phyloP scores from a whole-genome alignment of 2,888 invertebrate species.

The Eilema depressum region DNA sequence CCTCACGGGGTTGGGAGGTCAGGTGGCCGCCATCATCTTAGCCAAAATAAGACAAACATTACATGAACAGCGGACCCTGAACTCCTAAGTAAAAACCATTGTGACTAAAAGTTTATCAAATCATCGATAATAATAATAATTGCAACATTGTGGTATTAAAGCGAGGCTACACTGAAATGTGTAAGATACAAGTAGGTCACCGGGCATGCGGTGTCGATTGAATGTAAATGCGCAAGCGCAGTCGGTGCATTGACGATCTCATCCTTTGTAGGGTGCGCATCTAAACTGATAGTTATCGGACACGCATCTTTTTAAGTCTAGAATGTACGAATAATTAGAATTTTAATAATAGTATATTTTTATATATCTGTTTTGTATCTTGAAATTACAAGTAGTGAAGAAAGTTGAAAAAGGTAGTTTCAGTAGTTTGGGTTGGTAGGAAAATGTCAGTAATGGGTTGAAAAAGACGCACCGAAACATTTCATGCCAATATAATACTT shows the following conservation, averaged over 20 bases:
- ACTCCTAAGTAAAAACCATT: background rate
- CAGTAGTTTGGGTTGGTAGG: too few relatives aligned
- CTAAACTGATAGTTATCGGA: constrained; percentile 23
- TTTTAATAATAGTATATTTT: background rate
- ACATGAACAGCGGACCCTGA: too few relatives aligned
- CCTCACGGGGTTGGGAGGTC: background rate
- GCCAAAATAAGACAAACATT: too few relatives aligned
- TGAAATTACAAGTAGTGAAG: background rate
- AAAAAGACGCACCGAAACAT: too few relatives aligned
- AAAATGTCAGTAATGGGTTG: too few relatives aligned
- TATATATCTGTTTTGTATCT: background rate
- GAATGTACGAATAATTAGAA: background rate
- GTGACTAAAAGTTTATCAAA: background rate
- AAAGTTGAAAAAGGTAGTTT: background rate
- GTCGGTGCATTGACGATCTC: constrained; percentile 56
- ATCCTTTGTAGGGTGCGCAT: constrained; percentile 62
- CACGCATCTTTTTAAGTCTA: background rate
- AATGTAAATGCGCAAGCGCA: constrained; percentile 79
- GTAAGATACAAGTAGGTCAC: constrained; percentile 71
- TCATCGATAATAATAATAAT: background rate
- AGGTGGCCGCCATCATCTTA: too few relatives aligned
- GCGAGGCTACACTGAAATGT: constrained; percentile 38
- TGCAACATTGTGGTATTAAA: background rate
- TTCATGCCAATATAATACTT: too few relatives aligned
- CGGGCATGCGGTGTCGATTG: constrained; percentile 68